Evolutionary conservation across 2,797 vertebrate species (phyloP).

Genomic region (Gambelia wislizenii): DNA sequence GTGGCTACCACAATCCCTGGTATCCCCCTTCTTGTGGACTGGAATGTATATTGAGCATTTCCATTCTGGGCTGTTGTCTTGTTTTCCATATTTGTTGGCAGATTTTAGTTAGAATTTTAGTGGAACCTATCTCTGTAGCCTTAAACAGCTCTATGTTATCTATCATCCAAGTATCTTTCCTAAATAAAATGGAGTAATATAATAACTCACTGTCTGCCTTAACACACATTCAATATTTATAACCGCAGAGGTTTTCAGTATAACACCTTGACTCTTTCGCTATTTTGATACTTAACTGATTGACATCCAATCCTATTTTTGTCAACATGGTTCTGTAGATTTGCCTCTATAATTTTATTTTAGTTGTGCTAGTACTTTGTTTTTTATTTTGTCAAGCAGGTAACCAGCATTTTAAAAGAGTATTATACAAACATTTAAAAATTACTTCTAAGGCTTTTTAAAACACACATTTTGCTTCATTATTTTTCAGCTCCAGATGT

Average conservation of each 20-base stretch:
- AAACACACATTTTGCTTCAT: neutral
- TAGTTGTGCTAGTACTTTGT: neutral
- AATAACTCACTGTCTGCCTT: neutral
- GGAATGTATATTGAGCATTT: too few species aligned
- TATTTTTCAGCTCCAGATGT: slow-evolving; percentile 76
- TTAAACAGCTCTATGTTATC: too few species aligned
- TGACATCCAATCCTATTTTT: neutral
- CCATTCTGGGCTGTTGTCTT: too few species aligned
- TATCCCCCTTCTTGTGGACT: too few species aligned
- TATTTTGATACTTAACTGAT: neutral
- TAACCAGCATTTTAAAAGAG: neutral
- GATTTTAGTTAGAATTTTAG: too few species aligned
- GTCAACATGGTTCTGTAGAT: neutral
- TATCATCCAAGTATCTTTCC: too few species aligned
- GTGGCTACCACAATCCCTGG: too few species aligned
- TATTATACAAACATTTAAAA: neutral
- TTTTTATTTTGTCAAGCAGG: neutral
- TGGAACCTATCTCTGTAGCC: too few species aligned
- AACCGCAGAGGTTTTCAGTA: neutral
- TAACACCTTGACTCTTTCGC: neutral
- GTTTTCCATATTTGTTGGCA: too few species aligned
- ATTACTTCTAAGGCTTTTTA: neutral
- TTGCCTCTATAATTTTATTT: too few species aligned
- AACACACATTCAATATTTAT: neutral
- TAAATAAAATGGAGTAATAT: neutral